Evolutionary conservation across 1,140 invertebrate species (phyloP), one percentile per base, ranked within the genome.

Genomic region (Bombus pascuorum): DNA sequence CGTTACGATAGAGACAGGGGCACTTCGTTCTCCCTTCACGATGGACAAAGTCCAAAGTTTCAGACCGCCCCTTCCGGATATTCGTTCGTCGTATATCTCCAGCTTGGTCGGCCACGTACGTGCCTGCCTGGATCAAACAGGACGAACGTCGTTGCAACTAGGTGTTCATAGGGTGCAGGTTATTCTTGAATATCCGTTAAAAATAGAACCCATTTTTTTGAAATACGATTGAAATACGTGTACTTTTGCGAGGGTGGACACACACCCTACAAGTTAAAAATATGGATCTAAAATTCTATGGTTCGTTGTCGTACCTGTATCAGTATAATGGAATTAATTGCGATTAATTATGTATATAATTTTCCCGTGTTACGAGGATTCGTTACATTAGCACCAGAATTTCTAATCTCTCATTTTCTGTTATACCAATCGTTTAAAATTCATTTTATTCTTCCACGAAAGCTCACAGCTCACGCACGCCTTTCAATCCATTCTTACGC

Each of bases 11-110:
- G 66, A 32, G 66, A 83, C 68, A 81, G 57, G 68, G 42, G 22
- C 44, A 65, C 70, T 59, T 81, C 68, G 66, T 79, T 77, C 78
- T 78, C 75, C 32, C 70, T 57, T 39, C 22, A 47, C 39, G 74
- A 85, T 86, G 85, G 81, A 83, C 91, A 92, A 78, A 83, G 91
- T 93, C 91, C 88, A 92, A 89, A 91, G 77, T 90, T 91, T 82
- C 81, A 92, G 91, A 93, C 91, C 93, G 93, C 93, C 93, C 83
- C 82, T 93, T 94, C 88, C 87, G 89, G 93, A 92, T 94, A 93
- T 91, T 89, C 87, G 85, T 86, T 90, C 89, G 87, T 88, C 93
- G 92, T 93, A 93, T 93, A 92, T 93, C 91, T 91, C 75, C 73
- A 68, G 42, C 44, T 42, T n/a, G 71, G 32, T 59, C 28, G 59